These are phyloP conservation scores for Anhinga rufa DNA, from an alignment of 2,113 vertebrate species.

Conservation along the genomic window DNA sequence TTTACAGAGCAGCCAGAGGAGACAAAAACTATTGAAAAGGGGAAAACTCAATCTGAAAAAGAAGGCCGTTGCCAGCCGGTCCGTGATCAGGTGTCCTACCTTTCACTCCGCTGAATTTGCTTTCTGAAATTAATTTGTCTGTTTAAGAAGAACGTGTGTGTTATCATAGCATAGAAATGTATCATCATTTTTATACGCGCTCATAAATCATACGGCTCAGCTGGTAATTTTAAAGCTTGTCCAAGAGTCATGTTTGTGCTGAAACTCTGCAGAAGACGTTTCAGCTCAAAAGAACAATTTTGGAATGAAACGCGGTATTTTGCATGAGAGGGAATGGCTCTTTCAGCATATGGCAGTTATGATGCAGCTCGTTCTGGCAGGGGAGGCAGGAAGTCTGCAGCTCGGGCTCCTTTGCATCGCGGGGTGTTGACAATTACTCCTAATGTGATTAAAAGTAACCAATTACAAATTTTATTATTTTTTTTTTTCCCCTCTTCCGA, in stretches of 20 bases:
- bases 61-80: not conserved
- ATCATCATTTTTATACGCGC: fast-evolving
- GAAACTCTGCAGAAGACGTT: not conserved
- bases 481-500: not conserved
- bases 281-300: not conserved
- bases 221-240: not conserved
- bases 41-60: not conserved
- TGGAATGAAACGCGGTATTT: not conserved
- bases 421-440: not conserved
- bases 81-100: not conserved
- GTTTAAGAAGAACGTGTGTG: not conserved
- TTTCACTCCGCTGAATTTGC: not conserved
- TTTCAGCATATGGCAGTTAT: not conserved
- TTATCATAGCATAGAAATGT: not conserved
- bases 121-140: not conserved
- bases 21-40: not conserved
- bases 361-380: not conserved
- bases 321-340: not conserved
- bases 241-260: not conserved
- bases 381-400: not conserved
- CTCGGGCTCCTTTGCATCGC: not conserved
- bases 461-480: not conserved
- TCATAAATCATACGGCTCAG: not conserved
- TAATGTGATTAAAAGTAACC: not conserved
- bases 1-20: not conserved